Percentiles rank a stretch among this genome's conserved stretches.
These are phyloP conservation scores for Coreius guichenoti DNA, from an alignment of 2,797 vertebrate species.

Conservation along the genomic window DNA sequence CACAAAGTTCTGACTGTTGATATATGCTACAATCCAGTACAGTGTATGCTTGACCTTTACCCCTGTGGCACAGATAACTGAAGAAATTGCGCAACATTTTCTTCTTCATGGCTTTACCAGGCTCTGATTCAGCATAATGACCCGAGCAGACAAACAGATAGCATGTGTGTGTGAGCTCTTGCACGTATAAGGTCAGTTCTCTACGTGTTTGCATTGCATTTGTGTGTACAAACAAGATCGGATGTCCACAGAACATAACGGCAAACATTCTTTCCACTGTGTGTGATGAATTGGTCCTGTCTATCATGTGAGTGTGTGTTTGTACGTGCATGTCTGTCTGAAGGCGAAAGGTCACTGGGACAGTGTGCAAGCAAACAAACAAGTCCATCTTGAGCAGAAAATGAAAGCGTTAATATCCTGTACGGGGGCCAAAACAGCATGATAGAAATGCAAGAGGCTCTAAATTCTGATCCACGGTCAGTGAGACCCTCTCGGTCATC, in stretches of 20 bases:
- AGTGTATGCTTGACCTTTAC: constrained; percentile 70
- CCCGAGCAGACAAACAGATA: constrained; percentile 58
- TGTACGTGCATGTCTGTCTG: constrained; percentile 23
- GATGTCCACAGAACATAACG: constrained; percentile 33
- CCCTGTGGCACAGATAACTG: constrained; percentile 56
- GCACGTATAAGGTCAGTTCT: constrained; percentile 40
- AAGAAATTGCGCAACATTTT: constrained; percentile 57
- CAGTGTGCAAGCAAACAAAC: constrained; percentile 68
- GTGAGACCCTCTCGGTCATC: constrained; percentile 15
- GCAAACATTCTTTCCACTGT: constrained; percentile 21
- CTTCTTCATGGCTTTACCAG: constrained; percentile 52
- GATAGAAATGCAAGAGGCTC: constrained; percentile 8
- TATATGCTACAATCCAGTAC: not conserved
- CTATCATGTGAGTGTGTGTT: constrained; percentile 43
- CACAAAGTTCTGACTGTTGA: not conserved
- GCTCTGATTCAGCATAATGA: constrained; percentile 52
- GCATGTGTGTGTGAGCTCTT: constrained; percentile 37
- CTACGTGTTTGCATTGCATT: constrained; percentile 29
- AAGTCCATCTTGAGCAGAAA: constrained; percentile 74
- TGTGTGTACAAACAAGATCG: constrained; percentile 44
- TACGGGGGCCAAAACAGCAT: constrained; percentile 28
- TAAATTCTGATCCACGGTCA: constrained; percentile 50
- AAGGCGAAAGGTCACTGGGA: constrained; percentile 70
- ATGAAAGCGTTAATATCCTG: constrained; percentile 78
- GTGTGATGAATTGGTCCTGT: constrained; percentile 28